phyloP scores from a whole-genome alignment of 2,113 vertebrate species.

The Brienomyrus longianalis region DNA sequence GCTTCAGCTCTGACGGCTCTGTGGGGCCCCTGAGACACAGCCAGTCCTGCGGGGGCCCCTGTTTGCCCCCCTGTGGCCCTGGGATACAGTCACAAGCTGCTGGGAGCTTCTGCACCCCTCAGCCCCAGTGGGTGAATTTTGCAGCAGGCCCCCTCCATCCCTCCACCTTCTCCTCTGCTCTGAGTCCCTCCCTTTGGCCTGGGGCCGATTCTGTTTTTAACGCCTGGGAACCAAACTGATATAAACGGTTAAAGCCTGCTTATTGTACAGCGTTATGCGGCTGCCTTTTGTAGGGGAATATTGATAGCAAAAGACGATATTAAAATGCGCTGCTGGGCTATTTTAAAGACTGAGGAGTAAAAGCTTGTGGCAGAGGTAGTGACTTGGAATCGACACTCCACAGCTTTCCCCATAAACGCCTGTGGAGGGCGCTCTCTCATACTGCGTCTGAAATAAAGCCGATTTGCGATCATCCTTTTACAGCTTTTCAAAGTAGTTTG shows the following conservation, averaged over 20 bases:
- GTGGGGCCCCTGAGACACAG: background rate
- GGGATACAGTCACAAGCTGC: no score
- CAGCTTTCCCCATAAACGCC: background rate
- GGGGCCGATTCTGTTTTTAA: background rate
- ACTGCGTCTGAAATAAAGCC: background rate
- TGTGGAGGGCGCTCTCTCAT: background rate
- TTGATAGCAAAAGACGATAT: background rate
- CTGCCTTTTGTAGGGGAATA: background rate
- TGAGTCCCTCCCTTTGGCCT: background rate
- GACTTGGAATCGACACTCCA: background rate
- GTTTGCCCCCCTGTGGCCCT: no score
- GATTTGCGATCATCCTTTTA: background rate
- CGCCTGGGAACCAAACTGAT: background rate
- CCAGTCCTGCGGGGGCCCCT: no score
- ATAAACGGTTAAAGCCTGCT: background rate
- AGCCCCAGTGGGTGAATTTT: background rate
- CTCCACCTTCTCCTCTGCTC: background rate
- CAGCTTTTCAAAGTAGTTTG: background rate
- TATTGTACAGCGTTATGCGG: background rate
- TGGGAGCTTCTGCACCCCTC: no score
- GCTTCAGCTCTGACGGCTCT: background rate
- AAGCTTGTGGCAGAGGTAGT: background rate
- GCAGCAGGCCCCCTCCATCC: background rate
- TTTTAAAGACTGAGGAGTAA: background rate
- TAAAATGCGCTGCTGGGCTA: background rate